Evolutionary conservation across 1,140 invertebrate genomes (phyloP).

Genomic region (Medauroidea extradentata): DNA sequence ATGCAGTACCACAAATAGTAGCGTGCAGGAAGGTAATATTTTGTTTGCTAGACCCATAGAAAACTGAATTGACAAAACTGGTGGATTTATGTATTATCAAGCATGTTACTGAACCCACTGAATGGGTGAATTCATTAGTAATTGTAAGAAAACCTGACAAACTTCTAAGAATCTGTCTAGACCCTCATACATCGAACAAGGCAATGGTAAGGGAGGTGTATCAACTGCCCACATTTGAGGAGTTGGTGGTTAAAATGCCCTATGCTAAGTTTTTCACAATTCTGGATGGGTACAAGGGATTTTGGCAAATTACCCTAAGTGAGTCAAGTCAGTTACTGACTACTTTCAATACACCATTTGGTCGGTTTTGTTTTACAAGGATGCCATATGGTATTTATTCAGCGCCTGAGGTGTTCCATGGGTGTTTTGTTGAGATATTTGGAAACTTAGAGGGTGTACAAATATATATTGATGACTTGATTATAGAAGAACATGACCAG

Average conservation of each 20-base stretch:
- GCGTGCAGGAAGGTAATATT: slow-evolving; percentile 31
- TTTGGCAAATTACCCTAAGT: too few relatives aligned
- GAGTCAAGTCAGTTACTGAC: too few relatives aligned
- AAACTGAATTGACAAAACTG: slow-evolving; percentile 31
- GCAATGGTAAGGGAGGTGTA: slow-evolving; percentile 33
- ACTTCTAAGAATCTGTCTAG: slow-evolving; percentile 41
- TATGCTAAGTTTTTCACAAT: too few relatives aligned
- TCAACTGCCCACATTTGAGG: slow-evolving; percentile 31
- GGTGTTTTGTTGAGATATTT: too few relatives aligned
- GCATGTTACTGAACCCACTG: slow-evolving; percentile 34
- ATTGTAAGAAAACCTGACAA: slow-evolving; percentile 37
- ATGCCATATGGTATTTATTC: too few relatives aligned
- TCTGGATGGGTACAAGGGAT: too few relatives aligned
- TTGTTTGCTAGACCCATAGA: slow-evolving; percentile 28
- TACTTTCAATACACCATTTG: too few relatives aligned
- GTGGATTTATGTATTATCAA: slow-evolving; percentile 24
- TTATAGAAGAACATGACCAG: slow-evolving; percentile 31
- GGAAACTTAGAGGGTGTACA: too few relatives aligned
- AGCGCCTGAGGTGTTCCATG: too few relatives aligned
- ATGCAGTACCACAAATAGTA: slow-evolving; percentile 20
- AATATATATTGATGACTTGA: slow-evolving; percentile 26
- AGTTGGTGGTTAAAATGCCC: slow-evolving; percentile 7
- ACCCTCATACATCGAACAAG: slow-evolving; percentile 41
- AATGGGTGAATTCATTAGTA: slow-evolving; percentile 39
- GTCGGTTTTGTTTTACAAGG: too few relatives aligned